Evolutionary conservation across 2,888 invertebrate genomes (phyloP), one percentile per base, ranked within the genome.

Genomic region (Drosophila anomelani): DNA sequence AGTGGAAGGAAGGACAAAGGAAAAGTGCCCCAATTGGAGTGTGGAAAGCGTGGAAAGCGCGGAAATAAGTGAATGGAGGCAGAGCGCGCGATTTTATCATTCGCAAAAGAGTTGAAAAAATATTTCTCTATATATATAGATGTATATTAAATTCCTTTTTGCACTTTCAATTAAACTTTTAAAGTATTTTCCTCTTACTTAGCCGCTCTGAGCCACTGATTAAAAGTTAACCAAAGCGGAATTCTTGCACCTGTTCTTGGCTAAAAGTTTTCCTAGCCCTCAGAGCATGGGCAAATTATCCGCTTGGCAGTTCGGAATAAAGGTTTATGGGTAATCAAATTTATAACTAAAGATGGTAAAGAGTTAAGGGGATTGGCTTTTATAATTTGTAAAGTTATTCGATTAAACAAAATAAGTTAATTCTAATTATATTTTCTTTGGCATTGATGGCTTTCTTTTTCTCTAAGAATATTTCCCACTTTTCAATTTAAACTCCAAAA

Each of bases 141-240:
- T 20, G 20, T 34, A 15, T 23, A 41, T 69, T 56, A 51, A 49
- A 47, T 47, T 57, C 29, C 34, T 9, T 12, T 29, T 6, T 47
- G 46, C 57, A n/a, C 57, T 68, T 68, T 68, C 69, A 68, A 69
- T 68, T 68, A 68, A 68, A 68, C 47, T 68, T 68, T 36, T 23
- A 26, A 69, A 68, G 47, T 47, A 49, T 56, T 34, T 10, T 34
- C 47, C n/a, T n/a, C 43, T 20, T 10, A 26, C 32, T 17, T 46
- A 67, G 38, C 39, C 26, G 17, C 38, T 36, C 17, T 34, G 12
- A 68, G 26, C 32, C 23, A 41, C 56, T 26, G 69, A 69, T 69
- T 69, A 68, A 57, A 69, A 68, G 57, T 68, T 68, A 29, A 23
- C 20, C 29, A n/a, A 20, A 39, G 55, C 32, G 15, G 26, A 23